A percentile compares a stretch with the other conserved stretches of the same genome.
Evolutionary conservation across 2,888 invertebrate genomes (phyloP).

Genomic region (Drosophila anomelani): DNA sequence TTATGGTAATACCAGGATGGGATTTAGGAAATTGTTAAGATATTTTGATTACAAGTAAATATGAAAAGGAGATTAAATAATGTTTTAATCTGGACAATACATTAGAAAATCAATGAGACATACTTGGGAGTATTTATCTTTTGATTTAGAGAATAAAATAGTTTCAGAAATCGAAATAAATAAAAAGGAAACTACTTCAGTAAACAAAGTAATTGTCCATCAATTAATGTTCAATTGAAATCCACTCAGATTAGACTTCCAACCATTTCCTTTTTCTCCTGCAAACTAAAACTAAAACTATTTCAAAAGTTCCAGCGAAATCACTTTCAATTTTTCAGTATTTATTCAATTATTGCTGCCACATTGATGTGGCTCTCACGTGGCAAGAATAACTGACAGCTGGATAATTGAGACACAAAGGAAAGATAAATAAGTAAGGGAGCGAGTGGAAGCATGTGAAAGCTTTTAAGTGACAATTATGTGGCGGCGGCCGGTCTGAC

Average conservation of each 20-base stretch:
- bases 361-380: slow-evolving; percentile 16
- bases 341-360: slow-evolving; percentile 1
- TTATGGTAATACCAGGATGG: not conserved
- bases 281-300: not conserved
- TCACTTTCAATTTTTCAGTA: not conserved
- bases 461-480: slow-evolving; percentile 77
- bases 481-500: slow-evolving; percentile 25
- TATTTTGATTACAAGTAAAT: not conserved
- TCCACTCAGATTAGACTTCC: not conserved
- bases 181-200: not conserved
- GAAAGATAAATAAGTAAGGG: slow-evolving; percentile 32
- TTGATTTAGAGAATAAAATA: too few species aligned
- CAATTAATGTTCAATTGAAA: not conserved
- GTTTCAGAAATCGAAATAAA: too few species aligned
- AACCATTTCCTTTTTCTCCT: not conserved
- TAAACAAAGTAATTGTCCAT: not conserved
- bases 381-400: slow-evolving; percentile 52
- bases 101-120: not conserved
- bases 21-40: not conserved
- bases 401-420: slow-evolving; percentile 50
- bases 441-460: slow-evolving; percentile 62
- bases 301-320: not conserved
- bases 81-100: not conserved
- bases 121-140: not conserved
- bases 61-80: not conserved